Evolutionary conservation across 2,113 vertebrate species (phyloP).

Genomic region (Ictalurus furcatus): DNA sequence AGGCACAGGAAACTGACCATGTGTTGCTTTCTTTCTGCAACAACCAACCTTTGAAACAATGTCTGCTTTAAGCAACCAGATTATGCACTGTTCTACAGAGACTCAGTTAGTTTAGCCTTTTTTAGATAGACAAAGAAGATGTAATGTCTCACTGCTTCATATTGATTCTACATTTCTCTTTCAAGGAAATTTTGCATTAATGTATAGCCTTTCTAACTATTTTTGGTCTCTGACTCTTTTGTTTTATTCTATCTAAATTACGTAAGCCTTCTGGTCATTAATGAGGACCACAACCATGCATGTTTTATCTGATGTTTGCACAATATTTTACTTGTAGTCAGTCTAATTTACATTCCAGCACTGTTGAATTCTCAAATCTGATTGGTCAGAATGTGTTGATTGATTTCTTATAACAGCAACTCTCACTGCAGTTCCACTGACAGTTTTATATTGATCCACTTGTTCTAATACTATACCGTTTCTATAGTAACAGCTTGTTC

Average conservation of each 20-base stretch:
- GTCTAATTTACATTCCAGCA: background rate
- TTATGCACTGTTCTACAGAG: background rate
- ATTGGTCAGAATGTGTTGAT: background rate
- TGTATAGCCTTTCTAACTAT: background rate
- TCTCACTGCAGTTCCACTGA: background rate
- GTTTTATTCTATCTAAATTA: background rate
- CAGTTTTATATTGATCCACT: background rate
- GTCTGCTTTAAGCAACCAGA: background rate
- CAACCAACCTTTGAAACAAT: background rate
- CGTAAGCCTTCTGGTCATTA: background rate
- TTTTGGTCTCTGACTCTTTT: background rate
- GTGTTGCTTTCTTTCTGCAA: background rate
- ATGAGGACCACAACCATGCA: background rate
- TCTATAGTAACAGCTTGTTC: background rate
- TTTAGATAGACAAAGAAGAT: background rate
- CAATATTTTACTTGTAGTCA: background rate
- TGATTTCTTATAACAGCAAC: background rate
- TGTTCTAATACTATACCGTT: background rate
- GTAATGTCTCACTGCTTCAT: background rate
- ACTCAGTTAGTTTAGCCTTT: background rate
- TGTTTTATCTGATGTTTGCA: background rate
- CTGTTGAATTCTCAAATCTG: background rate
- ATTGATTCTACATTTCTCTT: background rate
- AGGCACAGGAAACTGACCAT: constrained; percentile 10
- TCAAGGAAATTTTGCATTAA: background rate